Base-by-base conservation (phyloP, 2,888 invertebrate species). In the Nesidiocoris tenuis region DNA sequence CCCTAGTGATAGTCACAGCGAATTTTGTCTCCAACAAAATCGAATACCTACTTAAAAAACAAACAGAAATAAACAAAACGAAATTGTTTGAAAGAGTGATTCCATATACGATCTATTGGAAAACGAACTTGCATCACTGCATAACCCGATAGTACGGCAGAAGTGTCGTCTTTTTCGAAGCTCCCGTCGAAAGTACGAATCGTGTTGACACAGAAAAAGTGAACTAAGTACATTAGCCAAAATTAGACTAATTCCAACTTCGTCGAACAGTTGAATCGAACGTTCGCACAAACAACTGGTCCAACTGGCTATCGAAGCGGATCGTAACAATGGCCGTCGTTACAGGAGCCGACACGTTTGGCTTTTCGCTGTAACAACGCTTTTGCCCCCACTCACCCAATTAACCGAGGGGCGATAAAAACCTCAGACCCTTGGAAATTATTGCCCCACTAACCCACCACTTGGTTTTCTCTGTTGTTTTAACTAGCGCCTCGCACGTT, bases 371-470 rank as follows among this genome's bases (percentile, higher is more conserved):
- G 39, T 39, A 39, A 39, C 39, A 39, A 39, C 39, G 39, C 5
- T 39, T 39, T 39, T 39, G 65, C 18, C 25, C 65, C 17, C 65
- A 19, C 25, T 24, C 65, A 25, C 25, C 65, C 65, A 65, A 65
- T 65, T 65, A 65, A 24, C 18, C 39, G 65, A 25, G 18, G 17
- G 25, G 17, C 65, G 65, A 65, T 65, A 65, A 65, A 65, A 65
- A 65, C 65, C 19, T 65, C 65, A 18, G 39, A 39, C 65, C 25
- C 65, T 18, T 65, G n/a, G 12, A 39, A 65, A 65, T 65, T 65
- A 65, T 65, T 65, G 65, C 39, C 25, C 39, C 39, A 39, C 65
- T 39, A 65, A 65, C 65, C 39, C 65, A n/a, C 65, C 39, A 7
- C 39, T 39, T 39, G 39, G 39, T 39, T 39, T n/a, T n/a, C n/a